Evolutionary conservation across 2,113 vertebrate species (phyloP).

Genomic region (Tringa solitaria): DNA sequence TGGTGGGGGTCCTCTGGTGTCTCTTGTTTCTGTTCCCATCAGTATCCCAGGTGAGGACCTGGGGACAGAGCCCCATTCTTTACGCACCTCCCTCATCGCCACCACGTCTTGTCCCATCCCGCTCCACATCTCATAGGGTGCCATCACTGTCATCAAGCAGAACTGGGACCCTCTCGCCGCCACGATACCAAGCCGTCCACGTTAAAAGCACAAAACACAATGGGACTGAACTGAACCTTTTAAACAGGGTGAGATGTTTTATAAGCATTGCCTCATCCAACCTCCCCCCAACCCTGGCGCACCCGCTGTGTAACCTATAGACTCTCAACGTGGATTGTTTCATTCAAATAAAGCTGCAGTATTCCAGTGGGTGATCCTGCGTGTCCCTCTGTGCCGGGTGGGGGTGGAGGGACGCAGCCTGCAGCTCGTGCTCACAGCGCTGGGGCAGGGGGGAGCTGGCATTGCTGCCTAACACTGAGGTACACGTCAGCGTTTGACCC

Average conservation of each 20-base stretch:
- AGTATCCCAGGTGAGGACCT: background rate
- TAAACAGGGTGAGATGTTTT: conserved; percentile 65
- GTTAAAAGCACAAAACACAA: conserved; percentile 68
- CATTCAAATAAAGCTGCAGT: conserved; percentile 72
- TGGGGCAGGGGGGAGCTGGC: background rate
- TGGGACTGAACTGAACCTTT: conserved; percentile 54
- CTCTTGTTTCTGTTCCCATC: background rate
- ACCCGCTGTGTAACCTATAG: conserved; percentile 2
- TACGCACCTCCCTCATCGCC: background rate
- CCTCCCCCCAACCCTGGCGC: background rate
- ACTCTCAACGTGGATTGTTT: conserved; percentile 53
- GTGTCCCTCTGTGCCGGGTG: background rate
- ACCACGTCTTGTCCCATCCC: background rate
- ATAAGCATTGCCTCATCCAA: background rate
- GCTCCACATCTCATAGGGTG: background rate
- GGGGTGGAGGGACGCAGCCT: background rate
- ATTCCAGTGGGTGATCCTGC: conserved; percentile 1
- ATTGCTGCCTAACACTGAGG: background rate
- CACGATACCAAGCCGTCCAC: background rate
- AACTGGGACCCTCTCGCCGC: background rate
- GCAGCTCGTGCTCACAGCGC: background rate
- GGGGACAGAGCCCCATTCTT: background rate
- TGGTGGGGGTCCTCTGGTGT: background rate
- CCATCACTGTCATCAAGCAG: background rate
- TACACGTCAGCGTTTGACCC: background rate